Evolutionary conservation across 2,888 invertebrate genomes (phyloP).

Genomic region (Ormyrus nitidulus): DNA sequence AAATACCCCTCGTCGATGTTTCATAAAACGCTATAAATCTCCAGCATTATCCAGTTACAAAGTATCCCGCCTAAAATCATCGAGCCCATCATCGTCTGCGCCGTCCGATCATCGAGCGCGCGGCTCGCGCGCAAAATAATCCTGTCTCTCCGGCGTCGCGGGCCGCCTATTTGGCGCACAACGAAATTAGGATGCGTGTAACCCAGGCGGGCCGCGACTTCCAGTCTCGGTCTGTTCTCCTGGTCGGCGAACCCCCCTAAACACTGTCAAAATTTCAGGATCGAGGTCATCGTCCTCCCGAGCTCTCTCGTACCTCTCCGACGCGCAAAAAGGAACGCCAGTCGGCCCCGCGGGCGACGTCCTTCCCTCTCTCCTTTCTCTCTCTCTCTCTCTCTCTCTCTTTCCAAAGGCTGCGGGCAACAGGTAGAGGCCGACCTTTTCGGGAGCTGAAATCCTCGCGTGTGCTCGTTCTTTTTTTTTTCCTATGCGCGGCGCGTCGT

Average conservation of each 20-base stretch:
- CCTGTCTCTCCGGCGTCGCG: not conserved
- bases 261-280: conserved; percentile 68
- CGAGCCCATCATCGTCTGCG: too few species aligned
- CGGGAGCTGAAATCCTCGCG: too few species aligned
- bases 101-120: not conserved
- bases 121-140: not conserved
- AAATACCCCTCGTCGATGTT: too few species aligned
- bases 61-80: too few species aligned
- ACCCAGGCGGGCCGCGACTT: conserved; percentile 2
- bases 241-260: conserved; percentile 68
- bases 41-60: too few species aligned
- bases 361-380: not conserved
- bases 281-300: conserved; percentile 49
- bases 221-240: conserved; percentile 59
- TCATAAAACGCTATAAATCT: too few species aligned
- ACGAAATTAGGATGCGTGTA: conserved; percentile 49
- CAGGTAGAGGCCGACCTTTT: conserved; percentile 1
- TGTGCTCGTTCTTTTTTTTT: too few species aligned
- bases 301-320: not conserved
- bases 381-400: not conserved
- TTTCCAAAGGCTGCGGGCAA: not conserved
- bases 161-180: conserved; percentile 41
- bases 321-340: conserved; percentile 10
- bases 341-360: not conserved
- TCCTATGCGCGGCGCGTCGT: not conserved